A percentile compares a stretch with the other conserved stretches of the same genome.
Evolutionary conservation across 1,140 invertebrate species (phyloP).

Genomic region (Babylonia areolata): DNA sequence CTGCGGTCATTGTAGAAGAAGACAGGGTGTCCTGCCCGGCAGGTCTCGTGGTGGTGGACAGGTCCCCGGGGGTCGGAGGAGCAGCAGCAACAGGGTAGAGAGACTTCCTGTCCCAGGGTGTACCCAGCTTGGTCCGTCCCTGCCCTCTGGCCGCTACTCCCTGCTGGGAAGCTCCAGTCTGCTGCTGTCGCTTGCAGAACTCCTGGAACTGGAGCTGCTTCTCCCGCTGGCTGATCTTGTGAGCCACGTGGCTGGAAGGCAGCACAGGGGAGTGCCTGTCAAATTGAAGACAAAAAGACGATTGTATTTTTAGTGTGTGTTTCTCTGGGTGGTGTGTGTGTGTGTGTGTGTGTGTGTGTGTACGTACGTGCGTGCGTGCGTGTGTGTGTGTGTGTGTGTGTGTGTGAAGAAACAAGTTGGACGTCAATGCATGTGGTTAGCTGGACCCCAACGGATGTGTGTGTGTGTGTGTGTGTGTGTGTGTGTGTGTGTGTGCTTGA

Average conservation of each 20-base stretch:
- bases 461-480: not conserved
- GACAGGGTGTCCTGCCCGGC: not conserved
- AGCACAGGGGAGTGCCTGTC: constrained; percentile 64
- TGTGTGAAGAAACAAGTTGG: not conserved
- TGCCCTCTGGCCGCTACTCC: not conserved
- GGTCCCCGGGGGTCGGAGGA: no score
- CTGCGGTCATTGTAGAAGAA: not conserved
- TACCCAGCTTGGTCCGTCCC: not conserved
- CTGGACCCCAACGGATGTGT: no score
- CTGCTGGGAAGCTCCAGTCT: constrained; percentile 37
- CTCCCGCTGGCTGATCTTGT: constrained; percentile 62
- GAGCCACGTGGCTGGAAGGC: constrained; percentile 64
- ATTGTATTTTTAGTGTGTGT: not conserved
- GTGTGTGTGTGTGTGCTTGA: no score
- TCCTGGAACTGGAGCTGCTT: constrained; percentile 63
- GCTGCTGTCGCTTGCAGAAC: constrained; percentile 57
- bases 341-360: not conserved
- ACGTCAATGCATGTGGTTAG: not conserved
- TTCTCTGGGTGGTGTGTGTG: not conserved
- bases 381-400: no score
- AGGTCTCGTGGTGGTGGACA: not conserved
- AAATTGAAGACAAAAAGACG: not conserved
- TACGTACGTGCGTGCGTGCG: no score
- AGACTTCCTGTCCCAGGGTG: not conserved
- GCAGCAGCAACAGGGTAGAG: not conserved